Evolutionary conservation across 2,113 vertebrate species (phyloP).

Genomic region (Mustelus asterias): DNA sequence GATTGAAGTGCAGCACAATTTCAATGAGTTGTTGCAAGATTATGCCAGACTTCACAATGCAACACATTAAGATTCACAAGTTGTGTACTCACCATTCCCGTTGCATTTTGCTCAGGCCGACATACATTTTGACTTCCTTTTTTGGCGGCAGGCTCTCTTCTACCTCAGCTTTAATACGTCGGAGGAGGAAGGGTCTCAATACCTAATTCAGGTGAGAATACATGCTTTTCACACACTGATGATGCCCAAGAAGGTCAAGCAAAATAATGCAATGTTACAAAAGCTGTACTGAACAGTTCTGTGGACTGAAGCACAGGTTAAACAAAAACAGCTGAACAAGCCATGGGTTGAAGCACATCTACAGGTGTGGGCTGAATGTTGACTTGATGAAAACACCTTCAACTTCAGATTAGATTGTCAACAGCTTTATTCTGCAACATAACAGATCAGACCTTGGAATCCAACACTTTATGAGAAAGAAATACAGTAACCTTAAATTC

Average conservation of each 20-base stretch:
- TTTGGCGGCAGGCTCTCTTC: constrained; percentile 95
- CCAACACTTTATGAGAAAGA: not conserved
- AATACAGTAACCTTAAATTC: not conserved
- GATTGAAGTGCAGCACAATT: not conserved
- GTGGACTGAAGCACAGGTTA: not conserved
- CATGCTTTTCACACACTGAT: not conserved
- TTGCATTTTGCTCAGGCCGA: constrained; percentile 98
- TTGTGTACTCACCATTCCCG: constrained; percentile 78
- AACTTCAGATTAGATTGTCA: not conserved
- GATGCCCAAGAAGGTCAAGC: not conserved
- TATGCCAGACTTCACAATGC: not conserved
- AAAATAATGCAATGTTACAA: not conserved
- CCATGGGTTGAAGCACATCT: not conserved
- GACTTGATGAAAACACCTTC: not conserved
- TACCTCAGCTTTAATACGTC: constrained; percentile 95
- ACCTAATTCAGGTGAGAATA: constrained; percentile 59
- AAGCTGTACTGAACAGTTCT: not conserved
- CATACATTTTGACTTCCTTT: constrained; percentile 96
- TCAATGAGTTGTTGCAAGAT: not conserved
- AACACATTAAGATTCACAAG: not conserved
- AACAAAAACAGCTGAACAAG: not conserved
- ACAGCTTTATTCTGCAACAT: not conserved
- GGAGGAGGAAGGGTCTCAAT: constrained; percentile 85
- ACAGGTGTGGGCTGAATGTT: not conserved
- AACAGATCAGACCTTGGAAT: not conserved